Evolutionary conservation across 2,113 vertebrate genomes (phyloP).

Genomic region (Lagopus muta): DNA sequence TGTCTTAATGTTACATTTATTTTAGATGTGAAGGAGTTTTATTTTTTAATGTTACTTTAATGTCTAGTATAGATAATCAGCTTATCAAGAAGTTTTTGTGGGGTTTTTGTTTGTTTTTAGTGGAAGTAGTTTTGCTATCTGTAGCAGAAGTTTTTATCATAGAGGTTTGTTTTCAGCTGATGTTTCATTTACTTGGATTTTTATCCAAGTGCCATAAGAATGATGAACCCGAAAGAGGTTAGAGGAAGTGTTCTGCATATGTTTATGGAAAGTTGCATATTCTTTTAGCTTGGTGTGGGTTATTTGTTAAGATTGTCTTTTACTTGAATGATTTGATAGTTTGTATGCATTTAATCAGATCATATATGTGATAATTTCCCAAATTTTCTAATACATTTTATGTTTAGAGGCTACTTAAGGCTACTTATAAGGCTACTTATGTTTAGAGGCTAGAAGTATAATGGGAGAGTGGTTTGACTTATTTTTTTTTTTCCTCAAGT

Average conservation of each 20-base stretch:
- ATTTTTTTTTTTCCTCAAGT: neutral
- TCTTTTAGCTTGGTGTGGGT: neutral
- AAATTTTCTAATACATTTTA: neutral
- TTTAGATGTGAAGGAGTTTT: neutral
- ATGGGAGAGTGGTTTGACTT: neutral
- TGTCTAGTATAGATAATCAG: neutral
- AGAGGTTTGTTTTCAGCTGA: neutral
- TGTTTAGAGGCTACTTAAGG: neutral
- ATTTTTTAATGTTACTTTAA: neutral
- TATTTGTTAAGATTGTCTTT: too few species aligned
- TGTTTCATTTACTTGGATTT: neutral
- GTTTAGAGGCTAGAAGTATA: neutral
- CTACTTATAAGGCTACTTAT: neutral
- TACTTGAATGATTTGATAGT: neutral
- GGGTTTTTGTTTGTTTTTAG: neutral
- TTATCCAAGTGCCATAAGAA: neutral
- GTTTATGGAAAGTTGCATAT: neutral
- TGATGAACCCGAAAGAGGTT: neutral
- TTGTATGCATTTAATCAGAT: neutral
- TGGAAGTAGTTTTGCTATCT: neutral
- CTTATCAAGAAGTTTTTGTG: neutral
- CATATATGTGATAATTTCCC: neutral
- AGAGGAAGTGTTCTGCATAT: neutral
- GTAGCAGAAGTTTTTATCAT: neutral
- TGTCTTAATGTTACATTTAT: neutral